Base-by-base conservation (phyloP, 1,140 invertebrate species). In the Musca domestica region DNA sequence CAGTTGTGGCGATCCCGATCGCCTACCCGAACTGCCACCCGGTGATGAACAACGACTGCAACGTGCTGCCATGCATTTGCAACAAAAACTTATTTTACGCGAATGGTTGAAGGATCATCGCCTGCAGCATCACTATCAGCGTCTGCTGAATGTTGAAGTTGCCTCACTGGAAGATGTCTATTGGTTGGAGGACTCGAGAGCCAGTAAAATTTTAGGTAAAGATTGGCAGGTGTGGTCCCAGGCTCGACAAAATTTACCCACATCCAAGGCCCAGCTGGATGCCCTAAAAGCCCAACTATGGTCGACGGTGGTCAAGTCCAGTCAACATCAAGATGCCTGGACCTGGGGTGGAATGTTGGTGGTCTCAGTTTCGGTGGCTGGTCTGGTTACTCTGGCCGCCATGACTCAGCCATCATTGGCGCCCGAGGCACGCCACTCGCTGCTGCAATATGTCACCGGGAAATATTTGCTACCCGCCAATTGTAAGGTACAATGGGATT, bases 361-460 rank as follows among this genome's bases (percentile, higher is more conserved):
- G 49, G 92, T 94, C 27, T 93, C 92, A 15, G 90, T 93, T 69
- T 92, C 90, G 66, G 91, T 94, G 67, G 92, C 91, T 71, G 92
- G 92, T 68, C 85, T 94, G 76, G 92, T 93, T 72, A 93, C 92
- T 48, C 85, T 94, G 72, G 92, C 92, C 67, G 91, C 91, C 71
- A 93, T 93, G 89, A 93, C 92, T 70, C 92, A 93, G 81, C 91
- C 92, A 14, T 91, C 92, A 3, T 84, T 94, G 71, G 91, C 91
- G 54, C 91, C 91, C 2, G 91, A 94, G 83, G 92, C 92, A 30
- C 94, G 95, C 79, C 91, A 93, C 79, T 92, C 93, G 51, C 85
- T 96, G 67, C 85, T 96, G 65, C 93, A 95, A 76, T 95, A 94
- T 81, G 92, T 96, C 61, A 95, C 93, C 34, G 94, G 94, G 49